phyloP scores from a whole-genome alignment of 2,113 vertebrate genomes.

The Pycnonotus jocosus region DNA sequence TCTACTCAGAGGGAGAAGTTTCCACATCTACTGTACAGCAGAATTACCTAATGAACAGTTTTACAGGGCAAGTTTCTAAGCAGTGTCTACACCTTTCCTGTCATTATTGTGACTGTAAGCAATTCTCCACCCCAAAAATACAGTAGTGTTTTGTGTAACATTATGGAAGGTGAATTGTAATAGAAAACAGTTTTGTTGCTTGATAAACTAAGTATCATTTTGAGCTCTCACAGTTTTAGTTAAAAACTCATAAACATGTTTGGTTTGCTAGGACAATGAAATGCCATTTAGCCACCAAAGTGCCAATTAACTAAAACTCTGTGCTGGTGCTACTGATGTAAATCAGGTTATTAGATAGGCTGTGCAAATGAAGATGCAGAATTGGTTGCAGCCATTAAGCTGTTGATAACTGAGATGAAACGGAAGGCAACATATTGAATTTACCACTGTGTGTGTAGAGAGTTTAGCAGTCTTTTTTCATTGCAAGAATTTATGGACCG shows the following conservation, averaged over 20 bases:
- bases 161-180: background rate
- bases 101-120: background rate
- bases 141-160: background rate
- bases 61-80: background rate
- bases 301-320: constrained; percentile 54
- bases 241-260: constrained; percentile 28
- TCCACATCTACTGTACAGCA: background rate
- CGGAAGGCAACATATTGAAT: background rate
- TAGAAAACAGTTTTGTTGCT: background rate
- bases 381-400: constrained; percentile 42
- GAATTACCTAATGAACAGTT: background rate
- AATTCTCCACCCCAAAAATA: background rate
- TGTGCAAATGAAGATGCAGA: constrained; percentile 20
- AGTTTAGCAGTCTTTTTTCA: background rate
- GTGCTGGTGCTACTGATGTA: constrained; percentile 14
- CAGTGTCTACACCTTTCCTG: background rate
- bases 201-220: background rate
- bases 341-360: constrained; percentile 49
- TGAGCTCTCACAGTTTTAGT: constrained; percentile 16
- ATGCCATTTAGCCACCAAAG: constrained; percentile 23
- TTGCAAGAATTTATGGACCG: constrained; percentile 52
- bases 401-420: constrained; percentile 48
- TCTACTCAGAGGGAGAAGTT: background rate
- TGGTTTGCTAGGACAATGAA: constrained; percentile 42
- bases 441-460: background rate